These are phyloP conservation scores for Leptobrachium leishanense DNA, from an alignment of 2,113 vertebrate species.

Conservation along the genomic window DNA sequence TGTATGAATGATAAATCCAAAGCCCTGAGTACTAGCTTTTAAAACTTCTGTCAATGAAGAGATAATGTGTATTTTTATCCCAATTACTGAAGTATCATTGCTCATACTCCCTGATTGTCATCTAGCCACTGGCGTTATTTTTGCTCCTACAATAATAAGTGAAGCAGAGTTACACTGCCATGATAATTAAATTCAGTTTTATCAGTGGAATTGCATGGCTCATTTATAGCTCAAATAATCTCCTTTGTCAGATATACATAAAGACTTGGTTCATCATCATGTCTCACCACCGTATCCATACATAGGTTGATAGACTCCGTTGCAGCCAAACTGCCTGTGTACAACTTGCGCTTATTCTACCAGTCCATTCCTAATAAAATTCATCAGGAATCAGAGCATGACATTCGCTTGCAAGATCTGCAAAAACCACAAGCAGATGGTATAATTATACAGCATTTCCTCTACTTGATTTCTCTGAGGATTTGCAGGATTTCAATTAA, in stretches of 20 bases:
- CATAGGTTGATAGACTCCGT: background rate
- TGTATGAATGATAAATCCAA: too few relatives aligned
- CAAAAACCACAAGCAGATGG: conserved; percentile 45
- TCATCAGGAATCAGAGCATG: background rate
- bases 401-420: conserved; percentile 20
- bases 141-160: too few relatives aligned
- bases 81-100: too few relatives aligned
- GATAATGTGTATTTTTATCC: too few relatives aligned
- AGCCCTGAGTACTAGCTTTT: too few relatives aligned
- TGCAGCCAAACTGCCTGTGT: conserved; percentile 22
- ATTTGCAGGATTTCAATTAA: conserved; percentile 18
- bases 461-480: conserved; percentile 36
- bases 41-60: too few relatives aligned
- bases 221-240: background rate
- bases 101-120: too few relatives aligned
- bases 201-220: background rate
- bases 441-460: conserved; percentile 24
- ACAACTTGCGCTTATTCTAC: conserved; percentile 22
- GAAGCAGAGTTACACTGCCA: too few relatives aligned
- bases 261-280: conserved; percentile 20
- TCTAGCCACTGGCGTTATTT: too few relatives aligned
- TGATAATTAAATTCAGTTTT: too few relatives aligned
- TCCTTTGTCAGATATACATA: conserved; percentile 8
- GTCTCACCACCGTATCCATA: background rate
- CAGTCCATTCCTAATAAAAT: conserved; percentile 18